A percentile compares a stretch with the other conserved stretches of the same genome.
phyloP scores from a whole-genome alignment of 2,888 invertebrate genomes.

The Frankliniella fusca region DNA sequence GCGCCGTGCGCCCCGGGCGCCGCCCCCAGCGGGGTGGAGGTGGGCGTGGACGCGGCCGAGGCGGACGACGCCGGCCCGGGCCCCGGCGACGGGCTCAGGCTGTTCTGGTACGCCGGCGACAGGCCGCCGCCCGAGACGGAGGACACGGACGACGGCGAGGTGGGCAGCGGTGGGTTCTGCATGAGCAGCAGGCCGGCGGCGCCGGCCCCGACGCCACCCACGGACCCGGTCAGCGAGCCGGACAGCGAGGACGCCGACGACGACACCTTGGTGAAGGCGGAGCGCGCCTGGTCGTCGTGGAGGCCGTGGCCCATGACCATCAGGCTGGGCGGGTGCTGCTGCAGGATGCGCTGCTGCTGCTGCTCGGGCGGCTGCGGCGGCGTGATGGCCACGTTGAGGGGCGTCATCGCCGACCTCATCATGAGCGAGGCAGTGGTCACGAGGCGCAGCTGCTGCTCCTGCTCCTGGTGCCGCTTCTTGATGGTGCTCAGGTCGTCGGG shows the following conservation, averaged over 20 bases:
- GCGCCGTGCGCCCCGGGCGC: slow-evolving; percentile 37
- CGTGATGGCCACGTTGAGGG: slow-evolving; percentile 49
- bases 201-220: too few relatives aligned
- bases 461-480: slow-evolving; percentile 44
- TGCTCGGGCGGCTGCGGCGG: slow-evolving; percentile 53
- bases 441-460: slow-evolving; percentile 51
- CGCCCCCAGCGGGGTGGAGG: slow-evolving; percentile 30
- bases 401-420: slow-evolving; percentile 39
- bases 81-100: slow-evolving; percentile 63
- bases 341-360: slow-evolving; percentile 50
- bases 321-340: slow-evolving; percentile 53
- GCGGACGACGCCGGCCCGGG: slow-evolving; percentile 33
- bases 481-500: slow-evolving; percentile 62
- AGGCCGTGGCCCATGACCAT: slow-evolving; percentile 52
- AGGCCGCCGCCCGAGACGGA: slow-evolving; percentile 38
- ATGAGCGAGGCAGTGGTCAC: slow-evolving; percentile 40
- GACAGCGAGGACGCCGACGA: slow-evolving; percentile 35
- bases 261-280: slow-evolving; percentile 77
- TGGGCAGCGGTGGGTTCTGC: slow-evolving; percentile 35
- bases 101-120: slow-evolving; percentile 70
- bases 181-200: slow-evolving; percentile 33
- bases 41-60: slow-evolving; percentile 31
- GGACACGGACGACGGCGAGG: slow-evolving; percentile 40
- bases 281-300: slow-evolving; percentile 53
- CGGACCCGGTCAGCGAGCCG: slow-evolving; percentile 17